Base-by-base conservation (phyloP, 2,113 vertebrate genomes). In the Lophotis ruficrista region DNA sequence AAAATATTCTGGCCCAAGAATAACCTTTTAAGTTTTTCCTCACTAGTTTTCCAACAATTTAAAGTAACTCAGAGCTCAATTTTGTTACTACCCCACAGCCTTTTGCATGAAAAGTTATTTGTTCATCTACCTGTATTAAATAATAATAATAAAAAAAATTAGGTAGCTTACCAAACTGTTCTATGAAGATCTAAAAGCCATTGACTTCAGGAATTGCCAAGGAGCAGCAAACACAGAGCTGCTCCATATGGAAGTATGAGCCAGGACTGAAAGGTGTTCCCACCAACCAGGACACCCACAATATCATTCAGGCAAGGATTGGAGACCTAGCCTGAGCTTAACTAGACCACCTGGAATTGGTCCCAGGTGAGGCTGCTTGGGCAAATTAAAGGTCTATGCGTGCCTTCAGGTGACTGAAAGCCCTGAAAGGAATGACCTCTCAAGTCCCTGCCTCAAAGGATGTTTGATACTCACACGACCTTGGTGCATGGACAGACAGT, bases 181-280 rank as follows among this genome's bases (percentile, higher is more conserved):
- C 33, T 38, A 31, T 4, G 6, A 83, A 65, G 18, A 43, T 2
- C 35, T 10, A 77, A 82, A 81, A 71, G 30, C 10, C 14, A 21
- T 1, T 19, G 20, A 72, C 16, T 8, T 2, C 43, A 72, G 56
- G 21, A 24, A 31, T 6, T 21, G 4, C 57, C 8, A 76, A 82
- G 22, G 3, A 83, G 4, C 14, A 79, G 12, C 48, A 60, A 56
- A 76, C 17, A 2, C 2, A 73, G 30, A 80, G 14, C 5, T 80
- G 28, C 2, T 62, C 17, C 10, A 6, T 2, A 4, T 2, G 3
- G 8, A 77, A 3, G 4, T 1, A 51, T 6, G 0, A 66, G 9
- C 35, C 7, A 27, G 2, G 24, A 51, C 19, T 17, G 1, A 18
- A 30, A 4, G 1, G 1, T 8, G 0, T 21, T 43, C 58, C 10